Conservation (phyloP, 2,113 vertebrate species). For the Mustela nigripes region DNA sequence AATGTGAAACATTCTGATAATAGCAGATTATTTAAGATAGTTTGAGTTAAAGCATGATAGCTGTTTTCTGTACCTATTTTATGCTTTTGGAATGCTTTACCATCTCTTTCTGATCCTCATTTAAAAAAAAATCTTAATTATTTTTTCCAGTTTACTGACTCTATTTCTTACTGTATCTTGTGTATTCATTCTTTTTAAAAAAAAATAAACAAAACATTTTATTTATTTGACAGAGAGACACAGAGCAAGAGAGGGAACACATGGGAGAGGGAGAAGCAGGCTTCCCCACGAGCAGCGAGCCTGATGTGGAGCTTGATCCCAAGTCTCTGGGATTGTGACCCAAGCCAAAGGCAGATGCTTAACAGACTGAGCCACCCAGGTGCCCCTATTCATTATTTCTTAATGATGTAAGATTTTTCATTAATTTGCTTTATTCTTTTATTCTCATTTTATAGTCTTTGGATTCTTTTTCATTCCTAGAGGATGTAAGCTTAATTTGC, state of each 20-base stretch:
- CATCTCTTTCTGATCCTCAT: not conserved
- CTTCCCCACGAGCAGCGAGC: no score
- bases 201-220: no score
- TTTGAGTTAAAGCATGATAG: not conserved
- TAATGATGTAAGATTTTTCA: not conserved
- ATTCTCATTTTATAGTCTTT: not conserved
- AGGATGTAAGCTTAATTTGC: not conserved
- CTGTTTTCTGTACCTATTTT: not conserved
- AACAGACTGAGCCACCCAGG: no score
- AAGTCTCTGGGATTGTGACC: no score
- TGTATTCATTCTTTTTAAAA: not conserved
- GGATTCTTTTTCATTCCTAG: not conserved
- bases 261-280: no score
- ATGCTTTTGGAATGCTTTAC: constrained; percentile 19
- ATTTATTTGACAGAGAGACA: no score
- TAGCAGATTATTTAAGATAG: not conserved
- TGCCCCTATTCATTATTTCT: constrained; percentile 1
- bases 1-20: not conserved
- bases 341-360: no score
- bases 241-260: no score
- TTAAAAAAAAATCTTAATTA: not conserved
- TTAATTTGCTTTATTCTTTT: constrained; percentile 33
- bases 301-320: no score
- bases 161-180: not conserved
- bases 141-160: not conserved